Evolutionary conservation across 92 coral and sea anemone species (phyloP).

Genomic region (Phenganax marumi): DNA sequence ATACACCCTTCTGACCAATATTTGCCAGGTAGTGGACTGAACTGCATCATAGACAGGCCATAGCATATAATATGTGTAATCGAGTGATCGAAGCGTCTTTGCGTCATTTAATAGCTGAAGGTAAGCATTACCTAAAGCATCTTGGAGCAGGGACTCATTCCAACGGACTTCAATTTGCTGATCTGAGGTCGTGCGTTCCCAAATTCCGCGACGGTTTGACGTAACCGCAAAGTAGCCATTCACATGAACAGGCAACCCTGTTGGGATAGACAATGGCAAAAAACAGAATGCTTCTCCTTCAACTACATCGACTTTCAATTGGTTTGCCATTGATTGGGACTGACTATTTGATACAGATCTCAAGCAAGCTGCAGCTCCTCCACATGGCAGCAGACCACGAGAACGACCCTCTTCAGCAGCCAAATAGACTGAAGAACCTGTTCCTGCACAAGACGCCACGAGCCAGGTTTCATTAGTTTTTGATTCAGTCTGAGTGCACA

Average conservation of each 20-base stretch:
- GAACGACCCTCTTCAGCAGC: constrained; percentile 73
- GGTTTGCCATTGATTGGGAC: constrained; percentile 14
- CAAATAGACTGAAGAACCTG: constrained; percentile 65
- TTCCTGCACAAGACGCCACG: constrained; percentile 67
- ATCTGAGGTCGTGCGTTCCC: constrained; percentile 82
- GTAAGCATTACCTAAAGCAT: constrained; percentile 84
- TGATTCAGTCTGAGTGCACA: constrained; percentile 11
- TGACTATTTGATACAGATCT: constrained; percentile 38
- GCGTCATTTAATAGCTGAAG: constrained; percentile 74
- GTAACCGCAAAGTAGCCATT: constrained; percentile 91
- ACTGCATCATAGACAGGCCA: constrained; percentile 82
- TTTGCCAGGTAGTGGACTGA: constrained; percentile 75
- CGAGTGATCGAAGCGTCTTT: constrained; percentile 59
- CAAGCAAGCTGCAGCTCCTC: constrained; percentile 77
- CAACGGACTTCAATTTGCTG: constrained; percentile 77
- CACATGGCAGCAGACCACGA: constrained; percentile 81
- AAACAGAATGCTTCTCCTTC: constrained; percentile 81
- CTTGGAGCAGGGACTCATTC: constrained; percentile 85
- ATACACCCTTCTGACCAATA: constrained; percentile 71
- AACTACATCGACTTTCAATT: constrained; percentile 44
- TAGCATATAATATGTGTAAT: constrained; percentile 60
- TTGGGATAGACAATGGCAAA: constrained; percentile 78
- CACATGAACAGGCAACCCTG: constrained; percentile 91
- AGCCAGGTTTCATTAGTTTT: constrained; percentile 64
- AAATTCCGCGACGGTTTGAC: constrained; percentile 79